Conservation (phyloP, 2,113 vertebrate species). For the Istiophorus platypterus region DNA sequence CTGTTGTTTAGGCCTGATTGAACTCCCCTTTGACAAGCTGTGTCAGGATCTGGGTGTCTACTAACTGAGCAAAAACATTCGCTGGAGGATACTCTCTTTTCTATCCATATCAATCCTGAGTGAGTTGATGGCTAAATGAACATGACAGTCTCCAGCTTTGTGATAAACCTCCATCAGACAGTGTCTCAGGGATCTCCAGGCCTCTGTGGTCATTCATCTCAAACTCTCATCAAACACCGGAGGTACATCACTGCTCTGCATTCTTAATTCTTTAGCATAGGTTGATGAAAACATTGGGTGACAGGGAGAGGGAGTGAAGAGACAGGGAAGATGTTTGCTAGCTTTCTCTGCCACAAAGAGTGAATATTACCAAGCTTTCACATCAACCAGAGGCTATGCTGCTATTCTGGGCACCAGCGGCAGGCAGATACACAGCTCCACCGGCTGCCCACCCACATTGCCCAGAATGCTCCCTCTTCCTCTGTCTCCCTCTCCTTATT, state of each 20-base stretch:
- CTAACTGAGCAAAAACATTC: not conserved
- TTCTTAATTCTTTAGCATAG: slow-evolving; percentile 29
- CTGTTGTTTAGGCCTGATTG: not conserved
- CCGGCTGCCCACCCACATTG: slow-evolving; percentile 67
- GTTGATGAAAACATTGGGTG: slow-evolving; percentile 39
- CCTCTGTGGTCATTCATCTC: slow-evolving; percentile 35
- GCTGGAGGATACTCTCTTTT: slow-evolving; percentile 7
- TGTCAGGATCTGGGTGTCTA: not conserved
- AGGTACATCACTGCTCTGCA: slow-evolving; percentile 27
- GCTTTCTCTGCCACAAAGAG: slow-evolving; percentile 25
- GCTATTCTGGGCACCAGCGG: slow-evolving; percentile 66
- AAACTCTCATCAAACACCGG: slow-evolving; percentile 27
- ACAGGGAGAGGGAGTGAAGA: slow-evolving; percentile 37
- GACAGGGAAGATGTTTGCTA: slow-evolving; percentile 34
- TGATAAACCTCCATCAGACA: slow-evolving; percentile 35
- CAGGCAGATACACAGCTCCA: slow-evolving; percentile 51
- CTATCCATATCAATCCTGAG: slow-evolving; percentile 12
- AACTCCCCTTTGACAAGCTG: not conserved
- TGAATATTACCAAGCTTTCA: slow-evolving; percentile 45
- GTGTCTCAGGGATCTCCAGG: slow-evolving; percentile 33
- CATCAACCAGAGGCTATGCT: slow-evolving; percentile 55
- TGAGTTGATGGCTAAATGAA: slow-evolving; percentile 38
- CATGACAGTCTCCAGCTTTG: slow-evolving; percentile 53
- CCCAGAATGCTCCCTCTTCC: slow-evolving; percentile 54
- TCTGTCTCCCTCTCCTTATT: slow-evolving; percentile 41